Base-by-base conservation (phyloP, 1,140 invertebrate species). In the Caerostris darwini region DNA sequence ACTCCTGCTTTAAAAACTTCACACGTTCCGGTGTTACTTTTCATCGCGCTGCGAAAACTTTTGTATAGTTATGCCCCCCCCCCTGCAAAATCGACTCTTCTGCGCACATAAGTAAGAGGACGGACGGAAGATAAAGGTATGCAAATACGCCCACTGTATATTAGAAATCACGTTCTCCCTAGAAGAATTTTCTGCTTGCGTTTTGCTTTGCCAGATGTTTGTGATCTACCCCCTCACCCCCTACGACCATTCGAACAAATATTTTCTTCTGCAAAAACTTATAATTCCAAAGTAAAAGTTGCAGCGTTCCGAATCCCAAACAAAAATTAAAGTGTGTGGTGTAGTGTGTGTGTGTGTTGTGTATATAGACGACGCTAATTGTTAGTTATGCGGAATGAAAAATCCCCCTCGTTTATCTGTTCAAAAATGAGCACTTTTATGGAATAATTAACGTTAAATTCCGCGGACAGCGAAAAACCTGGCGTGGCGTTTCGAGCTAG, bases 371-470 rank as follows among this genome's bases (percentile, higher is more conserved):
- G 92, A 82, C 83, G 92, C 87, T 93, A 93, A 93, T 93, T 93
- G 92, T 93, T 93, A 93, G 92, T 93, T 93, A 93, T 64, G 83
- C 82, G 50, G 56, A 93, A 85, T 93, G 92, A 87, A 93, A 93
- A 93, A 93, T 87, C 64, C 56, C 53, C 59, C 10, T 14, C 59
- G 7, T 61, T 92, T 90, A n/a, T 34, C n/a, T 64, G 53, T n/a
- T 53, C 34, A 92, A 92, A 92, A 92, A 92, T 92, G 85, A 92
- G 82, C 57, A 86, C 82, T 93, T 93, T 91, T 93, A 93, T 93
- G 92, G 92, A 93, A 93, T 93, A 93, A 93, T 93, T 93, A 93
- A 87, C 92, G 92, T 53, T 34, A 85, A 92, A 92, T 92, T 92
- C 83, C 82, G 92, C 8, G 82, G 92, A 93, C 92, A 87, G 83